Conservation (phyloP, 30 jellyfish, hydroid and myxozoan species). For the Mastigias papua region DNA sequence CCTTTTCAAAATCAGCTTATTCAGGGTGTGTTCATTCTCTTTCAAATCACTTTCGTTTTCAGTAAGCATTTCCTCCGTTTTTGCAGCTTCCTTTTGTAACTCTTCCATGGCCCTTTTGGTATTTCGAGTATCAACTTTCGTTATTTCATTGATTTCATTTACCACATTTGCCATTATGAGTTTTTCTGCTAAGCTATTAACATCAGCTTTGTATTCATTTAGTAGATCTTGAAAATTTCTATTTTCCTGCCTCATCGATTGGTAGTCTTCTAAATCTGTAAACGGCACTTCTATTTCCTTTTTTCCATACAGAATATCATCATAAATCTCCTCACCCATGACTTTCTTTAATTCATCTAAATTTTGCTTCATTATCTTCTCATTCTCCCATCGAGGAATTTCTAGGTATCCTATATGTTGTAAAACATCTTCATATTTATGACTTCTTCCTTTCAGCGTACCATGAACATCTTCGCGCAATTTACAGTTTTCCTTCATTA, state of each 20-base stretch:
- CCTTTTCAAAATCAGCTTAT: constrained; percentile 12
- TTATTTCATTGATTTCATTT: constrained; percentile 31
- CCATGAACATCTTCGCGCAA: background rate
- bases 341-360: constrained; percentile 8
- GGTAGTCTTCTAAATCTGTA: constrained; percentile 18
- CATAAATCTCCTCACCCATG: constrained; percentile 37
- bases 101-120: background rate
- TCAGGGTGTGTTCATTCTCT: constrained; percentile 7
- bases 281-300: background rate
- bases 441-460: background rate
- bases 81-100: constrained; percentile 33
- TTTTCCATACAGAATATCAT: background rate
- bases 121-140: constrained; percentile 26
- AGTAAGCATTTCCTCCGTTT: background rate
- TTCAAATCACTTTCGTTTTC: background rate
- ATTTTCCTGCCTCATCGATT: constrained; percentile 4
- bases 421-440: background rate
- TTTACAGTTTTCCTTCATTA: constrained; percentile 19
- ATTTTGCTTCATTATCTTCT: constrained; percentile 10
- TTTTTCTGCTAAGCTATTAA: constrained; percentile 2
- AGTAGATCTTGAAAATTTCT: constrained; percentile 39
- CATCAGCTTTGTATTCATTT: constrained; percentile 2
- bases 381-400: constrained; percentile 61
- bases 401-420: constrained; percentile 6
- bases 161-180: constrained; percentile 19